Conservation (phyloP, 2,113 vertebrate genomes). For the Petrocephalus zakoni region DNA sequence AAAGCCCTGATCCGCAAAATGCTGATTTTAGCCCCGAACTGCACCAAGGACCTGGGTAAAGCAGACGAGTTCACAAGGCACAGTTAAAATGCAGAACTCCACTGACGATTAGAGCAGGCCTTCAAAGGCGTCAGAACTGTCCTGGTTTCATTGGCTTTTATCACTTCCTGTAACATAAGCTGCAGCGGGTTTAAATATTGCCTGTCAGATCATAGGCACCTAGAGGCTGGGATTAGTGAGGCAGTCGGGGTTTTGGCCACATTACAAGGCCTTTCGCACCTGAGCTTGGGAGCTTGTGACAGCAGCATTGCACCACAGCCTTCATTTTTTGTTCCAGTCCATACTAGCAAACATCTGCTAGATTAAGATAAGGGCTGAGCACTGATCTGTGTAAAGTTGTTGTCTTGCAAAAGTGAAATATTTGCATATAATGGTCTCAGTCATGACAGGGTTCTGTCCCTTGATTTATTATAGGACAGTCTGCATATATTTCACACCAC, state of each 20-base stretch:
- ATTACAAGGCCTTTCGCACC: neutral
- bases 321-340: neutral
- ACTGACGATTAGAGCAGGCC: neutral
- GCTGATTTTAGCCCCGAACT: neutral
- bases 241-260: neutral
- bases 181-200: neutral
- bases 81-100: neutral
- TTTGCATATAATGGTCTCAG: no score
- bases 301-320: neutral
- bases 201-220: neutral
- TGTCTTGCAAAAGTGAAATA: no score
- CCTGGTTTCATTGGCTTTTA: neutral
- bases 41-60: neutral
- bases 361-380: neutral
- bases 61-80: neutral
- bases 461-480: no score
- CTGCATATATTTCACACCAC: no score
- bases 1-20: neutral
- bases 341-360: neutral
- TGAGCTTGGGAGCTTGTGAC: neutral
- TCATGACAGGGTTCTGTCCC: no score
- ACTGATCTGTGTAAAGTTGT: no score
- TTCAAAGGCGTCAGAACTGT: neutral
- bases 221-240: neutral
- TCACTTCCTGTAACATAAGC: neutral